These are phyloP conservation scores for Blastobasis lacticolella DNA, from an alignment of 2,888 invertebrate species.

Conservation along the genomic window DNA sequence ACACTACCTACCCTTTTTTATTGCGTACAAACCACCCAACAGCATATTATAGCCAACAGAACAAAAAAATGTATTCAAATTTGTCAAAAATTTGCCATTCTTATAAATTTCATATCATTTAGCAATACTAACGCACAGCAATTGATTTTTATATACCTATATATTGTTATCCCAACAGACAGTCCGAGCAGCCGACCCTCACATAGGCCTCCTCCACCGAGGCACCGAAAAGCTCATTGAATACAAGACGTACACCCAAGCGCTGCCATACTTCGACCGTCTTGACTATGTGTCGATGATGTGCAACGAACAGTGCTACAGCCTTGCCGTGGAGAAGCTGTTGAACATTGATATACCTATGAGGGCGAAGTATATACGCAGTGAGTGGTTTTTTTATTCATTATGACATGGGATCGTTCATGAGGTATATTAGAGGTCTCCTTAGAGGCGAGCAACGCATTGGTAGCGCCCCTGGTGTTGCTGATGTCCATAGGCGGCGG, in stretches of 20 bases:
- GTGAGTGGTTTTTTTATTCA: conserved; percentile 66
- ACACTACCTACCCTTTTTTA: no score
- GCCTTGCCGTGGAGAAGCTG: conserved; percentile 95
- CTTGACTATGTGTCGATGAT: conserved; percentile 99
- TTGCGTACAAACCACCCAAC: no score
- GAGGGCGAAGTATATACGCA: conserved; percentile 96
- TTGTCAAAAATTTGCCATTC: no score
- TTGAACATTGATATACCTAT: conserved; percentile 95
- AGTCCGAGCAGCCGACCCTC: conserved; percentile 93
- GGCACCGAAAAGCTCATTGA: conserved; percentile 99
- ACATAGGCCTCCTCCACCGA: conserved; percentile 96
- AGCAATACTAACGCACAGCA: no score
- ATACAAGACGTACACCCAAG: conserved; percentile 98
- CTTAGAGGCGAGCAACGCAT: no score
- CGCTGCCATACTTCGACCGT: conserved; percentile 97
- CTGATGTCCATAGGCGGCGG: no score
- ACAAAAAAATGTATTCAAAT: no score
- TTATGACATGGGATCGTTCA: no score
- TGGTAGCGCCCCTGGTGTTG: no score
- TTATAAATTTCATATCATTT: no score
- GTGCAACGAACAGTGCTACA: conserved; percentile 98
- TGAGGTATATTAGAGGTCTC: no score
- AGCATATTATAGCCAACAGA: no score
- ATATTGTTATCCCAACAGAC: conserved; percentile 61
- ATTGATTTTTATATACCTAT: neutral